These are phyloP conservation scores for Auanema freiburgensis DNA, from an alignment of 2,888 invertebrate species.

Conservation along the genomic window DNA sequence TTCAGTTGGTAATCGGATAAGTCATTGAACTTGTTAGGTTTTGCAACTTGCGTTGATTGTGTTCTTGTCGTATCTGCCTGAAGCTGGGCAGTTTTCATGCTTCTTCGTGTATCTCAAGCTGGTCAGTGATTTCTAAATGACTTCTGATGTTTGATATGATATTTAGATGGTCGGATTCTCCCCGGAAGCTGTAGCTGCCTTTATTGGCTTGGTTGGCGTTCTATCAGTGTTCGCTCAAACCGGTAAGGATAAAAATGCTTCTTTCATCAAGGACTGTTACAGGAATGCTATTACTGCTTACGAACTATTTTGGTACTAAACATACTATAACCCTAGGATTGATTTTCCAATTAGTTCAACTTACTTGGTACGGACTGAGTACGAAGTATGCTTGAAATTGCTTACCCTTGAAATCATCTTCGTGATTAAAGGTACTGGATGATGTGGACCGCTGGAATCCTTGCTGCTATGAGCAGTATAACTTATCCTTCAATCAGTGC, in stretches of 20 bases:
- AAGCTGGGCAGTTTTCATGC: constrained; percentile 95
- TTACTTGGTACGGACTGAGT: constrained; percentile 74
- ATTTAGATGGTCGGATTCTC: constrained; percentile 86
- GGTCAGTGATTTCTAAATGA: constrained; percentile 68
- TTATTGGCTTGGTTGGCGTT: constrained; percentile 94
- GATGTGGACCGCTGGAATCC: constrained; percentile 98
- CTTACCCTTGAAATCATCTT: too few relatives aligned
- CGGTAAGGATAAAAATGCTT: constrained; percentile 65
- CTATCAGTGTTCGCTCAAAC: constrained; percentile 88
- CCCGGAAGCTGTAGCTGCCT: constrained; percentile 90
- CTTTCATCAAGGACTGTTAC: constrained; percentile 2
- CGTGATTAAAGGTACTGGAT: constrained; percentile 73
- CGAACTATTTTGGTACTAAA: constrained; percentile 78
- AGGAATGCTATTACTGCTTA: constrained; percentile 31
- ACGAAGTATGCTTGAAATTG: too few relatives aligned
- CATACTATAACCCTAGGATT: constrained; percentile 96
- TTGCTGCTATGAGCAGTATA: constrained; percentile 92
- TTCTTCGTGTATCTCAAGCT: constrained; percentile 98
- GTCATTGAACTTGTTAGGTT: constrained; percentile 70
- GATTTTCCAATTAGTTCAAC: constrained; percentile 91
- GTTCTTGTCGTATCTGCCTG: constrained; percentile 94
- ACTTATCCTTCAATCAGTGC: constrained; percentile 99
- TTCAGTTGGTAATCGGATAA: not conserved
- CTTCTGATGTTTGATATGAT: not conserved
- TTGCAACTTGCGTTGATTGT: constrained; percentile 95